Evolutionary conservation across 2,113 vertebrate species (phyloP).

Genomic region (Propithecus coquereli): DNA sequence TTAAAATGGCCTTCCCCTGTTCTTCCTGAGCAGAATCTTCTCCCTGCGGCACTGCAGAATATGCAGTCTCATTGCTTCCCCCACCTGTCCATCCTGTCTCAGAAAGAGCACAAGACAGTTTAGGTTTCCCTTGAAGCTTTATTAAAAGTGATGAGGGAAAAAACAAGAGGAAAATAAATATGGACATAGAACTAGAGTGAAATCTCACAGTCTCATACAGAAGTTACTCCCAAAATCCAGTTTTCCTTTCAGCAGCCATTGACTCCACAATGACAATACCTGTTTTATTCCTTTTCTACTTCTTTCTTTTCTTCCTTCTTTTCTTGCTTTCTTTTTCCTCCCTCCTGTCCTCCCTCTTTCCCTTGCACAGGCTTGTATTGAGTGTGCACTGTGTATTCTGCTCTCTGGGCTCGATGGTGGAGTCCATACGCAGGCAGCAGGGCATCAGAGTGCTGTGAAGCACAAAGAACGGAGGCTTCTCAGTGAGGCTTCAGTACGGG

Average conservation of each 20-base stretch:
- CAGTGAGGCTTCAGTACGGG: neutral
- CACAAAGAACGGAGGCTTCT: neutral
- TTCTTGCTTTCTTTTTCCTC: neutral
- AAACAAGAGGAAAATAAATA: neutral
- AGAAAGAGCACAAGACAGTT: neutral
- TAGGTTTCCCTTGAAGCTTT: neutral
- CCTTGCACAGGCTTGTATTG: neutral
- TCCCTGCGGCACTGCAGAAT: neutral
- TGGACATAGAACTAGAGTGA: neutral
- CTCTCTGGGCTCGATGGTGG: neutral
- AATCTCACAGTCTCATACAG: neutral
- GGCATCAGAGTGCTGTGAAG: neutral
- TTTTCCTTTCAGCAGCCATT: neutral
- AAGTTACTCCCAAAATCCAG: neutral
- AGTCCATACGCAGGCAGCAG: neutral
- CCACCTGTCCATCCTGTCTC: neutral
- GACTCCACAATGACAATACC: neutral
- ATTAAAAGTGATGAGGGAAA: conserved; percentile 9
- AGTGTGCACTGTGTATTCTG: neutral
- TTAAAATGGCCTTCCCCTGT: neutral
- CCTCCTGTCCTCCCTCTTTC: neutral
- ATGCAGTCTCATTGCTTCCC: neutral
- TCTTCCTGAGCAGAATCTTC: neutral
- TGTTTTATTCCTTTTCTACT: neutral
- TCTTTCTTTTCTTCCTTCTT: neutral